Percentiles rank a stretch among this genome's conserved stretches.
Evolutionary conservation across 2,888 invertebrate species (phyloP).

Genomic region (Papilio demoleus): DNA sequence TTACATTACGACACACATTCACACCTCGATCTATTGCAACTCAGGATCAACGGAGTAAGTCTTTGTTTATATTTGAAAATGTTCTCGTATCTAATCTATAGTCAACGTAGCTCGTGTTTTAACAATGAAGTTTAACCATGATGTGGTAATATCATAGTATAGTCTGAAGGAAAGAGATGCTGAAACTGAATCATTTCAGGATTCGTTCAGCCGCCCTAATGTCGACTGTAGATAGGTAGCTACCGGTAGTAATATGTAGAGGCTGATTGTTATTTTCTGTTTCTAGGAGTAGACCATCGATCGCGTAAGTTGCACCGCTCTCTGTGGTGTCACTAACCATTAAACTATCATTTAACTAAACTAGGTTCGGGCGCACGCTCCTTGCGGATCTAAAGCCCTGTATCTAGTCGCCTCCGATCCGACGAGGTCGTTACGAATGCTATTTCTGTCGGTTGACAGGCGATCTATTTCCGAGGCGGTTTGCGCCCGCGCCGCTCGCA

Average conservation of each 20-base stretch:
- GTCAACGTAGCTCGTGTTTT: constrained; percentile 35
- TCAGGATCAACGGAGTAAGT: constrained; percentile 43
- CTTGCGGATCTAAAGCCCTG: constrained; percentile 56
- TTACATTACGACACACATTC: constrained; percentile 52
- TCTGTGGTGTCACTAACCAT: constrained; percentile 82
- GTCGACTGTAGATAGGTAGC: constrained; percentile 37
- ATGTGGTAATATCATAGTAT: constrained; percentile 14
- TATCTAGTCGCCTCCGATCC: constrained; percentile 57
- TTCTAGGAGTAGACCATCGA: constrained; percentile 85
- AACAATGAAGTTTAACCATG: constrained; percentile 15
- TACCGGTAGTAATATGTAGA: constrained; percentile 57
- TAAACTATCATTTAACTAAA: constrained; percentile 71
- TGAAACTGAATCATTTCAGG: not conserved
- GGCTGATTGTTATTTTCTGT: constrained; percentile 83
- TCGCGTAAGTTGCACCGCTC: constrained; percentile 84
- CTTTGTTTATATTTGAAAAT: constrained; percentile 3
- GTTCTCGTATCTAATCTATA: constrained; percentile 12
- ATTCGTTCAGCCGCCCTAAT: not conserved
- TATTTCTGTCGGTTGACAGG: constrained; percentile 73
- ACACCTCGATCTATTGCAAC: constrained; percentile 19
- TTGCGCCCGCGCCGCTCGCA: constrained; percentile 77
- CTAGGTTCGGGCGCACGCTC: constrained; percentile 70
- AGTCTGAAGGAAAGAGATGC: not conserved
- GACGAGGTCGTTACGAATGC: constrained; percentile 63
- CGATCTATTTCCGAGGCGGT: constrained; percentile 72